Conservation (phyloP, 2,113 vertebrate genomes). For the Gnathonemus longibarbis region DNA sequence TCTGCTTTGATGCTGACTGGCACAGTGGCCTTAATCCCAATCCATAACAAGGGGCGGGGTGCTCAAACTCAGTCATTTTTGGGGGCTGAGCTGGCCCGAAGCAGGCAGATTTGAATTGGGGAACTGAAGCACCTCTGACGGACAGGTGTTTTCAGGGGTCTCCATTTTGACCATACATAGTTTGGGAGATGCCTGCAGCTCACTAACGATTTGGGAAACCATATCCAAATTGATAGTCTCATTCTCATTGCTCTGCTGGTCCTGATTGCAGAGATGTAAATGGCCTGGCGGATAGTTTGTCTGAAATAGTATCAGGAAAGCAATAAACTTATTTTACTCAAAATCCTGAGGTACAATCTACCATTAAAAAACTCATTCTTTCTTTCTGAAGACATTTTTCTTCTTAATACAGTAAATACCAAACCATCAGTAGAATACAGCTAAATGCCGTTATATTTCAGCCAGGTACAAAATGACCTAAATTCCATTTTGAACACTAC, state of each 20-base stretch:
- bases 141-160: constrained; percentile 46
- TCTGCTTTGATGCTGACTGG: too few relatives aligned
- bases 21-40: not conserved
- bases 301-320: constrained; percentile 45
- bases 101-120: constrained; percentile 27
- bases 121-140: constrained; percentile 30
- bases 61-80: constrained; percentile 48
- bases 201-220: constrained; percentile 68
- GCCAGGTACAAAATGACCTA: not conserved
- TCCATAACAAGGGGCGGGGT: constrained; percentile 42
- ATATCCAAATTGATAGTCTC: constrained; percentile 59
- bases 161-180: constrained; percentile 54
- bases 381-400: not conserved
- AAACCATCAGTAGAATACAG: not conserved
- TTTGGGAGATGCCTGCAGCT: constrained; percentile 54
- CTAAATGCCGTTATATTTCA: not conserved
- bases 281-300: constrained; percentile 53
- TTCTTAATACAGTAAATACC: not conserved
- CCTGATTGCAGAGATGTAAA: constrained; percentile 35
- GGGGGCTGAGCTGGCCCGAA: constrained; percentile 44
- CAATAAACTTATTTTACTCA: not conserved
- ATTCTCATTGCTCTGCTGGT: constrained; percentile 39
- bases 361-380: not conserved
- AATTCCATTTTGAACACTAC: not conserved
- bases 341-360: not conserved